These are phyloP conservation scores for Nymphalis c-album DNA, from an alignment of 2,888 invertebrate species.

Conservation along the genomic window DNA sequence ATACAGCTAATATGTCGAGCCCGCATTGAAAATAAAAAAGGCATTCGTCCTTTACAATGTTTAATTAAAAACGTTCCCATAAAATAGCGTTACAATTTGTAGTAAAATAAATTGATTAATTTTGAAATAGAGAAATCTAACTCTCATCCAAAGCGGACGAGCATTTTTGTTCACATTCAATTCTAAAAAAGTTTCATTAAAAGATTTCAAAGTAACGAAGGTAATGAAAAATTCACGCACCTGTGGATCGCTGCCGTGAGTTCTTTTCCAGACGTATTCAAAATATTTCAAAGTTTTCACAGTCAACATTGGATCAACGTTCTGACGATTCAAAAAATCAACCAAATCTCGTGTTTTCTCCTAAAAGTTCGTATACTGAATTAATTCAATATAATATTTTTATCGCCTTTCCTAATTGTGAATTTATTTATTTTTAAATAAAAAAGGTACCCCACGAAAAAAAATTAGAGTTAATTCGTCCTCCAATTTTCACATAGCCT, in stretches of 20 bases:
- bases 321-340: conserved; percentile 72
- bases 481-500: too few relatives aligned
- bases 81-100: too few relatives aligned
- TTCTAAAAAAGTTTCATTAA: conserved; percentile 7
- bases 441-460: too few relatives aligned
- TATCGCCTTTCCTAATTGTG: conserved; percentile 48
- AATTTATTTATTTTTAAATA: too few relatives aligned
- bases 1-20: too few relatives aligned
- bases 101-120: too few relatives aligned
- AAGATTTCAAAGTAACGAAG: conserved; percentile 3
- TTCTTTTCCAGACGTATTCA: conserved; percentile 79
- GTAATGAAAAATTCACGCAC: conserved; percentile 45
- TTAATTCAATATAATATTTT: conserved; percentile 44
- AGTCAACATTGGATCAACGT: conserved; percentile 66
- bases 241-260: conserved; percentile 75
- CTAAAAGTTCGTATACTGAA: conserved; percentile 51
- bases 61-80: too few relatives aligned
- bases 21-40: too few relatives aligned
- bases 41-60: too few relatives aligned
- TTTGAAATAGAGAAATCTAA: background rate
- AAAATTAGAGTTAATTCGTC: too few relatives aligned
- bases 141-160: background rate
- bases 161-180: background rate
- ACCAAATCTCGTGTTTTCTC: conserved; percentile 72
- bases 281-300: conserved; percentile 74